Evolutionary conservation across 2,113 vertebrate genomes (phyloP).

Genomic region (Rhinoderma darwinii): DNA sequence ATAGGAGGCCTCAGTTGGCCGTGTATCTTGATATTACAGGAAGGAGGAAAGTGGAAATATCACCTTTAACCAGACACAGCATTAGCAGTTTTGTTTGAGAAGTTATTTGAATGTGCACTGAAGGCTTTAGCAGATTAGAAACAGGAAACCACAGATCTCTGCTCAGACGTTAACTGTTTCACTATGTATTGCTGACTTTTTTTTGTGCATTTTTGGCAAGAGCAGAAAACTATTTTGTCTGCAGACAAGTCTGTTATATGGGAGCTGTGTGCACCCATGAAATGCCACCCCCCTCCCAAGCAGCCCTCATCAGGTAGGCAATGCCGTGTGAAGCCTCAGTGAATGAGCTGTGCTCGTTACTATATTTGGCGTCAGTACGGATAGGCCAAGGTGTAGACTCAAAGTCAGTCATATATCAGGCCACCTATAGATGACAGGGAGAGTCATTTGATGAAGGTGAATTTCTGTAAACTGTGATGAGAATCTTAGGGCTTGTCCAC

Average conservation of each 20-base stretch:
- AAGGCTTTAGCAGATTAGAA: not conserved
- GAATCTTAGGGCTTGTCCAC: not conserved
- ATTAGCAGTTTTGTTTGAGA: constrained; percentile 11
- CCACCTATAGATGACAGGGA: not conserved
- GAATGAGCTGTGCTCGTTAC: not conserved
- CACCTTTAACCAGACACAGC: not conserved
- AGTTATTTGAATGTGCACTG: not conserved
- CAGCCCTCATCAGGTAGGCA: not conserved
- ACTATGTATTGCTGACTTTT: not conserved
- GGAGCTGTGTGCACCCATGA: not conserved
- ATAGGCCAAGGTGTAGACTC: not conserved
- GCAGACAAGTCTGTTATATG: too few relatives aligned
- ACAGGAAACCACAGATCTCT: constrained; percentile 6
- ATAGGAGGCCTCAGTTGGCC: not conserved
- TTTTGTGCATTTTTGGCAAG: not conserved
- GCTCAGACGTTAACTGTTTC: not conserved
- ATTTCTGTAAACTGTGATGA: not conserved
- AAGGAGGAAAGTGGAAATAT: not conserved
- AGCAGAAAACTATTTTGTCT: not conserved
- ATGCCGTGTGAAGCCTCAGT: not conserved
- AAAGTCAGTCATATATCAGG: not conserved
- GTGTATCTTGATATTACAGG: not conserved
- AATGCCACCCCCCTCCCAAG: not conserved
- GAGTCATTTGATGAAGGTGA: not conserved
- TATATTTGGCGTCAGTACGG: not conserved